Conservation (phyloP, 2,888 invertebrate species). For the Saturnia japonica region DNA sequence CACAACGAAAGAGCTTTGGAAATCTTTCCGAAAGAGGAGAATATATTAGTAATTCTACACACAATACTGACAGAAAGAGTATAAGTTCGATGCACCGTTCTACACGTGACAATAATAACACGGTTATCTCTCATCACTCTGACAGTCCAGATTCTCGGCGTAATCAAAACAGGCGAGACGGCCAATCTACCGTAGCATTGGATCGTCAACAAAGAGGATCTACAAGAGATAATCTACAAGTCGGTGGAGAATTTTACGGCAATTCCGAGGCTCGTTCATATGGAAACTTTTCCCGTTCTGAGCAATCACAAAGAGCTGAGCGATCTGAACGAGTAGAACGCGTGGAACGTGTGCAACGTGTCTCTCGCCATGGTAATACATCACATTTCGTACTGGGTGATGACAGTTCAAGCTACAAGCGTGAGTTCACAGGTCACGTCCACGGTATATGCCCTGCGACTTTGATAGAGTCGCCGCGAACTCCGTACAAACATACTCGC, state of each 20-base stretch:
- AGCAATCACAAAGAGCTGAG: slow-evolving; percentile 66
- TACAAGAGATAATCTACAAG: slow-evolving; percentile 85
- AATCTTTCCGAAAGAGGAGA: slow-evolving; percentile 89
- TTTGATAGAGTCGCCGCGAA: slow-evolving; percentile 87
- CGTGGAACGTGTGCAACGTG: slow-evolving; percentile 82
- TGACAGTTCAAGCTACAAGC: slow-evolving; percentile 86
- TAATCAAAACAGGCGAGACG: slow-evolving; percentile 70
- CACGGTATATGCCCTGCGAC: slow-evolving; percentile 92
- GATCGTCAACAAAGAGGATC: slow-evolving; percentile 84
- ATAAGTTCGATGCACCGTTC: slow-evolving; percentile 90
- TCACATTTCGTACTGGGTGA: slow-evolving; percentile 91
- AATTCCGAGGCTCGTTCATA: slow-evolving; percentile 87
- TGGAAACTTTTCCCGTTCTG: slow-evolving; percentile 84
- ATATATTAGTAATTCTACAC: slow-evolving; percentile 84
- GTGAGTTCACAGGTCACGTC: slow-evolving; percentile 87
- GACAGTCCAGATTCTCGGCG: slow-evolving; percentile 66
- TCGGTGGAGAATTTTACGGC: slow-evolving; percentile 88
- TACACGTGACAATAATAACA: slow-evolving; percentile 78
- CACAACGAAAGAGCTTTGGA: slow-evolving; percentile 90
- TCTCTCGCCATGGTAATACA: slow-evolving; percentile 84
- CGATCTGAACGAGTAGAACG: slow-evolving; percentile 77
- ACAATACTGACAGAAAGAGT: slow-evolving; percentile 88
- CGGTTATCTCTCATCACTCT: slow-evolving; percentile 75
- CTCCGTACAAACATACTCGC: slow-evolving; percentile 91
- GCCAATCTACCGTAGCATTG: slow-evolving; percentile 77